Evolutionary conservation across 2,797 vertebrate species (phyloP).

Genomic region (Diplodus puntazzo): DNA sequence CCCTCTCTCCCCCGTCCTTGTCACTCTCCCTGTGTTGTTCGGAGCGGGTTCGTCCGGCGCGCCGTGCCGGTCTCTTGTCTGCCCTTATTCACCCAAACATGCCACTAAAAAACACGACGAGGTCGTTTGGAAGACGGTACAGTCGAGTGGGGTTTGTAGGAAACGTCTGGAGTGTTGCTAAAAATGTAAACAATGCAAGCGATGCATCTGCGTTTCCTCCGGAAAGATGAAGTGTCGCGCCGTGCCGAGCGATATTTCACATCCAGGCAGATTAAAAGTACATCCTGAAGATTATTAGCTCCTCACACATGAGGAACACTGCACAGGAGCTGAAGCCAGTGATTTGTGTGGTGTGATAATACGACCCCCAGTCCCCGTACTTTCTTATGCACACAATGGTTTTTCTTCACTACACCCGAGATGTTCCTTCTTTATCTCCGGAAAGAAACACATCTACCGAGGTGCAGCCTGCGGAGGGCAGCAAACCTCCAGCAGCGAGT

Average conservation of each 20-base stretch:
- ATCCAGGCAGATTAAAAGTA: conserved; percentile 44
- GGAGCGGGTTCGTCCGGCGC: conserved; percentile 32
- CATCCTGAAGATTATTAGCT: neutral
- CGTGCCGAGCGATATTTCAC: conserved; percentile 23
- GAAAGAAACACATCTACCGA: conserved; percentile 24
- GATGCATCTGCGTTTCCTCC: conserved; percentile 40
- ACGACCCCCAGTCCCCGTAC: neutral
- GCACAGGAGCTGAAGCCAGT: rapidly evolving
- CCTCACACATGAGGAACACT: neutral
- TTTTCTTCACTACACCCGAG: conserved; percentile 29
- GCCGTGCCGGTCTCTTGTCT: conserved; percentile 28
- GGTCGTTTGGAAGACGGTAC: rapidly evolving
- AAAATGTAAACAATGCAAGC: conserved; percentile 8
- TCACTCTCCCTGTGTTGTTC: conserved; percentile 76
- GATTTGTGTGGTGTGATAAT: neutral
- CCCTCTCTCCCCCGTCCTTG: conserved; percentile 79
- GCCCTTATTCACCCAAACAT: conserved; percentile 12
- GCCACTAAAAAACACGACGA: neutral
- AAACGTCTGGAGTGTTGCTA: no score
- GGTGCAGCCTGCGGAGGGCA: conserved; percentile 72
- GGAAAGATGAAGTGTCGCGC: conserved; percentile 58
- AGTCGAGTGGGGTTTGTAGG: rapidly evolving
- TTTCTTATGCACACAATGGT: neutral
- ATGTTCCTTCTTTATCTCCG: conserved; percentile 55
- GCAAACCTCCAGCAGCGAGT: conserved; percentile 44